A percentile compares a stretch with the other conserved stretches of the same genome.
phyloP scores from a whole-genome alignment of 2,888 invertebrate genomes.

The Caenorhabditis virilis region DNA sequence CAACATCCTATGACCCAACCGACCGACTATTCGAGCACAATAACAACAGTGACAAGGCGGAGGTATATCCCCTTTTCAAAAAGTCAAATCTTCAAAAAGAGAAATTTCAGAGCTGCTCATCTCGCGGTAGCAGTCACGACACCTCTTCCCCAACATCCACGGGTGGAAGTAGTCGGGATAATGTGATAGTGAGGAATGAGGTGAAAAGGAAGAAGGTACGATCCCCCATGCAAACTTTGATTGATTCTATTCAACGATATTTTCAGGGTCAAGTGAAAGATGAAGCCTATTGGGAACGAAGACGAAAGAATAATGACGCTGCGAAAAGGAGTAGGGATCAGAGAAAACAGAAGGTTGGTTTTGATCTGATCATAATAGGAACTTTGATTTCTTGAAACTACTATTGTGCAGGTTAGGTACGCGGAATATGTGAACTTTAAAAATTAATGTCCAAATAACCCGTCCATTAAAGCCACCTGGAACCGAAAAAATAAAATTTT shows the following conservation, averaged over 20 bases:
- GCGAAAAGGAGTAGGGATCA: constrained; percentile 92
- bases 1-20: constrained; percentile 23
- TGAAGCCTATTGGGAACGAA: constrained; percentile 84
- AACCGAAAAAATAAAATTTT: not conserved
- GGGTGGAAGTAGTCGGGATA: constrained; percentile 38
- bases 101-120: too few species aligned
- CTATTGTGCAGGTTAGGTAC: too few species aligned
- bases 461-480: too few species aligned
- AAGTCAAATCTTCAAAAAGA: too few species aligned
- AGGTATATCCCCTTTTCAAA: too few species aligned
- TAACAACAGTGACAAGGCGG: constrained; percentile 35
- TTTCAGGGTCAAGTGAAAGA: constrained; percentile 73
- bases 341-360: constrained; percentile 74
- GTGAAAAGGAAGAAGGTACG: constrained; percentile 43
- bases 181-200: constrained; percentile 47
- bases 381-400: too few species aligned
- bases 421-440: too few species aligned
- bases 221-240: too few species aligned
- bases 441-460: too few species aligned
- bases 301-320: constrained; percentile 89
- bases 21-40: constrained; percentile 36
- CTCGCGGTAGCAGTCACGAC: constrained; percentile 34
- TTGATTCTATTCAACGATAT: too few species aligned
- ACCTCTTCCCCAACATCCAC: constrained; percentile 40
- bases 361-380: not conserved